Evolutionary conservation across 2,888 invertebrate species (phyloP).

Genomic region (Oscheius sp.): DNA sequence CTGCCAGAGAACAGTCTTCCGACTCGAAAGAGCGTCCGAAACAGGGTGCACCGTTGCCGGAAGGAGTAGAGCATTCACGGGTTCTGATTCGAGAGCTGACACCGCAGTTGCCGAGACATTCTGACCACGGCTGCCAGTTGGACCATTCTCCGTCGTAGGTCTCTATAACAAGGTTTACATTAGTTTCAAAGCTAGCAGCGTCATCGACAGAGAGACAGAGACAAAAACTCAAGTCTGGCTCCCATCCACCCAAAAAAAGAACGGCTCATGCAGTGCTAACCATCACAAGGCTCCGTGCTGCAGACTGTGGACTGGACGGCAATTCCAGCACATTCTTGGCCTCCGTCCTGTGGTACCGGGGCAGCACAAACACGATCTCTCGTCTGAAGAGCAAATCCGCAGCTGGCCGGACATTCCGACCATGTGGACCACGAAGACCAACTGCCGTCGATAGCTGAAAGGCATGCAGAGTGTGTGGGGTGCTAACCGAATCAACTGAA

Average conservation of each 20-base stretch:
- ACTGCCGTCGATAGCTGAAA: constrained; percentile 61
- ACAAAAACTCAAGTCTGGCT: too few species aligned
- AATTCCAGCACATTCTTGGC: constrained; percentile 62
- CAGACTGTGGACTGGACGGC: constrained; percentile 67
- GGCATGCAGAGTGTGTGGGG: constrained; percentile 18
- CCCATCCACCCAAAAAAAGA: neutral
- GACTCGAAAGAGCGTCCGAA: constrained; percentile 65
- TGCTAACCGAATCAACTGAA: constrained; percentile 13
- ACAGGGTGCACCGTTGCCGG: constrained; percentile 63
- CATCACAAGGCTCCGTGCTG: constrained; percentile 38
- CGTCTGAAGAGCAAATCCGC: constrained; percentile 66
- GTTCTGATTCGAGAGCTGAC: constrained; percentile 63
- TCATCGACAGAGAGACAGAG: neutral
- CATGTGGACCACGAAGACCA: constrained; percentile 70
- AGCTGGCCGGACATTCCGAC: constrained; percentile 66
- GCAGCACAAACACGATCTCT: constrained; percentile 62
- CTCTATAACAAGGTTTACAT: constrained; percentile 44
- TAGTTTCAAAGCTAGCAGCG: neutral
- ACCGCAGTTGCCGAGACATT: constrained; percentile 62
- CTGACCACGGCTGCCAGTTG: constrained; percentile 69
- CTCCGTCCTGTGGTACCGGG: constrained; percentile 54
- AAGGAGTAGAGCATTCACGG: constrained; percentile 57
- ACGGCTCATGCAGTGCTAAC: constrained; percentile 28
- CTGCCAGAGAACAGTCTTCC: constrained; percentile 47
- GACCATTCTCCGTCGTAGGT: constrained; percentile 66